These are phyloP conservation scores for Polypedilum vanderplanki DNA, from an alignment of 1,140 invertebrate genomes.

Conservation along the genomic window DNA sequence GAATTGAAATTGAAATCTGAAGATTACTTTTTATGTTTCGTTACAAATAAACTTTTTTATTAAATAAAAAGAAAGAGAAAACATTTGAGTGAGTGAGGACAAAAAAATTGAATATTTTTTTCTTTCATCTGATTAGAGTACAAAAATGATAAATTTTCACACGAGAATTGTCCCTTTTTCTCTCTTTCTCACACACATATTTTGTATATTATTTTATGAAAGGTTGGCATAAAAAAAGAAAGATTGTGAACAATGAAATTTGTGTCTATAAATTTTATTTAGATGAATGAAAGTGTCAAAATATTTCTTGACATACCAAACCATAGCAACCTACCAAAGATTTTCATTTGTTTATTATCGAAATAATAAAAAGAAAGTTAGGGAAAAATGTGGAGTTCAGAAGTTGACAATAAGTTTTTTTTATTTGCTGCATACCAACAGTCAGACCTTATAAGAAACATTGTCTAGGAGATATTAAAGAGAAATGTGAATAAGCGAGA, in stretches of 20 bases:
- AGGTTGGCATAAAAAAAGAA: too few relatives aligned
- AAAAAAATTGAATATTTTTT: neutral
- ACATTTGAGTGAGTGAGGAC: neutral
- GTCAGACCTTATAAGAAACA: constrained; percentile 39
- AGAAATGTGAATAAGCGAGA: constrained; percentile 21
- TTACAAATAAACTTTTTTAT: neutral
- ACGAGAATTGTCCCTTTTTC: neutral
- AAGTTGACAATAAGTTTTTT: constrained; percentile 9
- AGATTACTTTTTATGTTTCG: neutral
- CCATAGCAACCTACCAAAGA: neutral
- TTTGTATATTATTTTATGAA: too few relatives aligned
- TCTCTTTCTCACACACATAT: too few relatives aligned
- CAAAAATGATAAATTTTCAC: constrained; percentile 24
- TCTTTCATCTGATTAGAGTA: neutral
- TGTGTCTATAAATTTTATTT: neutral
- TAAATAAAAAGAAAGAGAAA: neutral
- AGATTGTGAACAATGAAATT: neutral
- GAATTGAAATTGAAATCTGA: neutral
- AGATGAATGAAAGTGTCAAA: neutral
- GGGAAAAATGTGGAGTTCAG: neutral
- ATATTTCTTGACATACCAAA: neutral
- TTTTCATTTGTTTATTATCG: constrained; percentile 10
- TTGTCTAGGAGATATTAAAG: neutral
- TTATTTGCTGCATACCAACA: too few relatives aligned
- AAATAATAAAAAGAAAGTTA: neutral